These are phyloP conservation scores for Pseudorectes ferrugineus DNA, from an alignment of 2,113 vertebrate genomes.

Conservation along the genomic window DNA sequence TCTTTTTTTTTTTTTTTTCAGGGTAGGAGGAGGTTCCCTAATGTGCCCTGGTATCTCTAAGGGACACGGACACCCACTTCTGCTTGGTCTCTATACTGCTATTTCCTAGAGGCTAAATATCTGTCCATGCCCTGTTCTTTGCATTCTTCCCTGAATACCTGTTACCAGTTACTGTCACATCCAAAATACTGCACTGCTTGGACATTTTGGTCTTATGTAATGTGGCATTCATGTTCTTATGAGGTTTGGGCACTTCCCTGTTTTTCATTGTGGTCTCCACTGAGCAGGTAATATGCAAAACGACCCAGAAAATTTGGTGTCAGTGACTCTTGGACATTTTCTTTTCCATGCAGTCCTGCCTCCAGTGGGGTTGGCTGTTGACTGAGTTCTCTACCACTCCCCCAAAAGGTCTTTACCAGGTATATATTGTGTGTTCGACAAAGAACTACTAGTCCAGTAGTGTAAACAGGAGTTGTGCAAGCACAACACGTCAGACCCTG, in stretches of 20 bases:
- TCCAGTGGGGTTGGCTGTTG: not conserved
- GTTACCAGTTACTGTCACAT: not conserved
- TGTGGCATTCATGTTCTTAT: not conserved
- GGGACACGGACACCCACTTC: fast-evolving
- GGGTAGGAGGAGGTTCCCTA: not conserved
- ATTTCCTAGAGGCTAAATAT: not conserved
- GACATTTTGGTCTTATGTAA: not conserved
- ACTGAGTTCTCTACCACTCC: not conserved
- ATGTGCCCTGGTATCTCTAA: not conserved
- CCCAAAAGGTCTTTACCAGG: not conserved
- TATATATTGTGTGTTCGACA: not conserved
- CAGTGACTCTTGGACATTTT: not conserved
- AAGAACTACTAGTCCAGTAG: not conserved
- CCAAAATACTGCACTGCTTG: not conserved
- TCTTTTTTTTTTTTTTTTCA: too few relatives aligned
- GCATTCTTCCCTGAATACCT: not conserved
- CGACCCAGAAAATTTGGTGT: not conserved
- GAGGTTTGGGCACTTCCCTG: not conserved
- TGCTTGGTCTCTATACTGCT: not conserved
- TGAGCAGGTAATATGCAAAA: not conserved
- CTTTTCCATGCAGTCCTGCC: not conserved
- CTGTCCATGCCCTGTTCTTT: not conserved
- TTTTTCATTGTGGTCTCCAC: not conserved
- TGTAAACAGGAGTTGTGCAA: not conserved
- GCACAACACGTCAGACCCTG: not conserved